Evolutionary conservation across 1,140 invertebrate species (phyloP).

Genomic region (Polyergus mexicanus): DNA sequence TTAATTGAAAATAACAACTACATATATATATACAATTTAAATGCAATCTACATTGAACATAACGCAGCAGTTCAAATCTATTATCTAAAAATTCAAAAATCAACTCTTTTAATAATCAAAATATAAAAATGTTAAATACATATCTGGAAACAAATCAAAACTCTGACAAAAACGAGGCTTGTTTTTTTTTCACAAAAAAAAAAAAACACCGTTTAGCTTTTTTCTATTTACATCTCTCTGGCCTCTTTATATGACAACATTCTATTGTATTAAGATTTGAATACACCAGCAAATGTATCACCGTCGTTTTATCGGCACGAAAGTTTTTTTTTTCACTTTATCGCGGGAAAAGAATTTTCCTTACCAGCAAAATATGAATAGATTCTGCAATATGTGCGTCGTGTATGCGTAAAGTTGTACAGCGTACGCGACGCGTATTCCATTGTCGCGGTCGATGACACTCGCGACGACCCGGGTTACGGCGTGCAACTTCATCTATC

Average conservation of each 20-base stretch:
- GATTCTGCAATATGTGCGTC: conserved; percentile 9
- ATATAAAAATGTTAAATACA: too few relatives aligned
- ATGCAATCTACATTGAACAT: too few relatives aligned
- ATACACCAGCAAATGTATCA: not conserved
- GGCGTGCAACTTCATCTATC: conserved; percentile 68
- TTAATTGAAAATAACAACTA: too few relatives aligned
- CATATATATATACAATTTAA: too few relatives aligned
- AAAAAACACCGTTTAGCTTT: too few relatives aligned
- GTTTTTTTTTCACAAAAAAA: too few relatives aligned
- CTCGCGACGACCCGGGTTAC: conserved; percentile 43
- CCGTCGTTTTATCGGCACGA: not conserved
- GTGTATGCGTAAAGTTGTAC: conserved; percentile 33
- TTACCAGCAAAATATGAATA: conserved; percentile 8
- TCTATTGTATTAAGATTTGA: conserved; percentile 42
- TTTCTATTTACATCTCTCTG: too few relatives aligned
- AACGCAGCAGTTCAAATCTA: too few relatives aligned
- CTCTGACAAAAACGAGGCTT: too few relatives aligned
- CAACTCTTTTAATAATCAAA: too few relatives aligned
- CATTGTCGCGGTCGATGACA: conserved; percentile 51
- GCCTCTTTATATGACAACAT: conserved; percentile 14
- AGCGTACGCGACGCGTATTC: conserved; percentile 24
- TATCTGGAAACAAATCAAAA: too few relatives aligned
- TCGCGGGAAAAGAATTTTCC: not conserved
- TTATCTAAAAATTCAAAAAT: too few relatives aligned
- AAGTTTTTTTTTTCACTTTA: conserved; percentile 23